These are phyloP conservation scores for Epirrhoe alternata DNA, from an alignment of 2,888 invertebrate species.

Conservation along the genomic window DNA sequence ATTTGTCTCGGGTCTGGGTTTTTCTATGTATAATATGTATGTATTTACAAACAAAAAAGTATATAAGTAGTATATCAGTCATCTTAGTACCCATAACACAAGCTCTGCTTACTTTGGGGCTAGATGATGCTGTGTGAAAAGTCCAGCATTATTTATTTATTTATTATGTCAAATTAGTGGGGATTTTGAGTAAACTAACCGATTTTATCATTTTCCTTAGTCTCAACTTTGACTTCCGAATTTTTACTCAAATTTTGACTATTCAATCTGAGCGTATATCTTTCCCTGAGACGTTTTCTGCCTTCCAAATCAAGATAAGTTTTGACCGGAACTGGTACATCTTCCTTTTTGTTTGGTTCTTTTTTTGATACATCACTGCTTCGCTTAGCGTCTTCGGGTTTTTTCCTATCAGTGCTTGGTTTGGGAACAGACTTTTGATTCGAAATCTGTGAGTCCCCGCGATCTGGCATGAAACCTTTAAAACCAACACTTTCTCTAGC, in stretches of 20 bases:
- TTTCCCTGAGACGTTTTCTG: slow-evolving; percentile 47
- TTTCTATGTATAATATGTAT: too few species aligned
- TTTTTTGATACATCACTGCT: slow-evolving; percentile 13
- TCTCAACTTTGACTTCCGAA: slow-evolving; percentile 20
- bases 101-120: too few species aligned
- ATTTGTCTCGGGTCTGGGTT: too few species aligned
- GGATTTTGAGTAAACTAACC: slow-evolving; percentile 10
- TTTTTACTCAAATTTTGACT: slow-evolving; percentile 25
- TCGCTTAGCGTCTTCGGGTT: slow-evolving; percentile 12
- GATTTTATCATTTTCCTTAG: slow-evolving; percentile 16
- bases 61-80: too few species aligned
- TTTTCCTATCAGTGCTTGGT: slow-evolving; percentile 10
- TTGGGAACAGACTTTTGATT: slow-evolving; percentile 14
- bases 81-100: too few species aligned
- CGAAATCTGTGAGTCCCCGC: slow-evolving; percentile 47
- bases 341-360: slow-evolving; percentile 7
- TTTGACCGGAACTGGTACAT: slow-evolving; percentile 10
- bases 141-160: too few species aligned
- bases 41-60: too few species aligned
- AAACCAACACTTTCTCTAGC: slow-evolving; percentile 18
- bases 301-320: slow-evolving; percentile 32
- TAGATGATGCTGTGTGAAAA: too few species aligned
- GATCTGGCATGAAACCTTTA: slow-evolving; percentile 40
- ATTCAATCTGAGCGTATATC: slow-evolving; percentile 44
- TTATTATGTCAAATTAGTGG: too few species aligned